Evolutionary conservation across 2,888 invertebrate species (phyloP).

Genomic region (Leptinotarsa juncta): DNA sequence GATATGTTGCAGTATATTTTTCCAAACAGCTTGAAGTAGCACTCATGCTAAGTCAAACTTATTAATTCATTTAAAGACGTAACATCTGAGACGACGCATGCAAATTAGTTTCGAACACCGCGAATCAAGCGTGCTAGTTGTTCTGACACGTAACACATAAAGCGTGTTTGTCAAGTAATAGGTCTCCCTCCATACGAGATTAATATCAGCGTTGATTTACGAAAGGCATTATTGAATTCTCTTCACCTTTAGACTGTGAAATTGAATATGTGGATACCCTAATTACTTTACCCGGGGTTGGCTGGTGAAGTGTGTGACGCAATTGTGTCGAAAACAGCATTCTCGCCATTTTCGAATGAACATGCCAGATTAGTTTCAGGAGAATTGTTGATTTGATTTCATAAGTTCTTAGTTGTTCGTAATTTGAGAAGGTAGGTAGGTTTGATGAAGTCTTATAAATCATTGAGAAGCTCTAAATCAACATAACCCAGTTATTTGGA

Average conservation of each 20-base stretch:
- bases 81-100: constrained; percentile 2
- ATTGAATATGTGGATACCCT: constrained; percentile 4
- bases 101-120: background rate
- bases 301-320: background rate
- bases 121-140: background rate
- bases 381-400: background rate
- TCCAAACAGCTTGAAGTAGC: no score
- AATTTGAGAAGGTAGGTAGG: no score
- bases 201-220: constrained; percentile 21
- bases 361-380: background rate
- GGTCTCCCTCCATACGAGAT: constrained; percentile 1
- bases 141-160: constrained; percentile 2
- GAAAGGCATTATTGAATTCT: constrained; percentile 21
- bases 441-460: no score
- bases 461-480: no score
- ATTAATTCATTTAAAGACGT: background rate
- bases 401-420: no score
- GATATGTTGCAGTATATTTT: no score
- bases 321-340: background rate
- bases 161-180: constrained; percentile 4
- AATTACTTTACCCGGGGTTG: background rate
- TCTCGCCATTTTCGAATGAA: background rate
- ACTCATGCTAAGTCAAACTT: background rate
- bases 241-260: constrained; percentile 3
- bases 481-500: no score